Evolutionary conservation across 2,888 invertebrate species (phyloP), one percentile per base, ranked within the genome.

Genomic region (Cylloceria caligata): DNA sequence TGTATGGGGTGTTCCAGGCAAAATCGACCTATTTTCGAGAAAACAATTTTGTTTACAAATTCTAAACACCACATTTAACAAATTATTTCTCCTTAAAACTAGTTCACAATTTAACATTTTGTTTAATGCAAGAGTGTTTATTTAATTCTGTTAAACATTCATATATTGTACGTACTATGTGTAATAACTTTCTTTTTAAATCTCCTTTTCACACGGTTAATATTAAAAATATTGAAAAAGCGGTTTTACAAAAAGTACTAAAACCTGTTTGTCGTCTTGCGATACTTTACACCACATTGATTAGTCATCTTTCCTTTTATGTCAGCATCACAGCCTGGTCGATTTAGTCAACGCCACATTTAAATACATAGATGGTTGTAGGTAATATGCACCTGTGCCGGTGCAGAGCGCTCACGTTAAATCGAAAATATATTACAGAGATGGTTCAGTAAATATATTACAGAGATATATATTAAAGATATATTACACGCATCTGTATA

Each of bases 391-490:
- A 49, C 52, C 19, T 49, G 34, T 34, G 67, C 27, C 19, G 3
- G 19, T 11, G 67, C 67, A 21, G n/a, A 49, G 21, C 52, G 34
- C 36, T n/a, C 27, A 42, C 42, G 39, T 69, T 24, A 55, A 55
- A 24, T 55, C 55, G 39, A 55, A 57, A 55, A 55, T 57, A 42
- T 42, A 71, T 71, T 55, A 42, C 42, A 30, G 30, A 3, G 30
- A 30, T 30, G n/a, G n/a, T n/a, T n/a, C n/a, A n/a, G n/a, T n/a
- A n/a, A n/a, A n/a, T n/a, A n/a, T n/a, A n/a, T n/a, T n/a, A n/a
- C n/a, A 30, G 3, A 30, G 3, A 45, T 34, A 72, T 72, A 72
- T 45, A 72, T 60, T 60, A 34, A 16, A 57, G 72, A 60, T 57
- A 30, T 47, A 47, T 72, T 60, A 34, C 16, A 21, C 7, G 13